Evolutionary conservation across 2,888 invertebrate species (phyloP), one percentile per base, ranked within the genome.

Genomic region (Labia minor): DNA sequence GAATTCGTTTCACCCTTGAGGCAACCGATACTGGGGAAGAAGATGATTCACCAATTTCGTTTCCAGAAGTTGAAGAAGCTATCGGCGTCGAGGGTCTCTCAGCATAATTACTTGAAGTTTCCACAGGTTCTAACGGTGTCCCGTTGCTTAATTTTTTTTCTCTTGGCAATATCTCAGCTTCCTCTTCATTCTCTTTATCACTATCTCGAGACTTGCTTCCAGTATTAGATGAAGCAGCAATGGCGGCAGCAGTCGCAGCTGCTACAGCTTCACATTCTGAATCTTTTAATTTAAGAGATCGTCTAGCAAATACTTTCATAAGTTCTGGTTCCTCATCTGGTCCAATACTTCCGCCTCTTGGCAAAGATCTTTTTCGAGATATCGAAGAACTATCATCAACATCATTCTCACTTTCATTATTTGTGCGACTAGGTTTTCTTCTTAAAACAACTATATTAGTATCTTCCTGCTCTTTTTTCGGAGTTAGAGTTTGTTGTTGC

Each of bases 281-380:
- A 72, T 89, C 89, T 78, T 88, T 88, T n/a, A 89, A 79, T 78
- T 90, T 90, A 0, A 90, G 78, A n/a, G 90, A 90, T 67, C 90
- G 79, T 62, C 90, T 79, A 0, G 90, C 90, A 74, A 90, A 90
- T 0, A 90, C 90, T 77, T 90, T 90, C 85, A 90, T 86, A 8
- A 90, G 75, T 76, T 90, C 90, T 0, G 90, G 89, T 75, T 89
- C 88, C 37, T 87, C 86, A 67, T 89, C 87, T 67, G 83, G 82
- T 79, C 82, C 65, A 69, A 72, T 75, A 78, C 62, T 78, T 78
- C 21, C 77, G 76, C 68, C 78, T 78, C 69, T 67, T 1, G 81
- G 76, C 1, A 81, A 74, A 0, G 83, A 81, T 73, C 85, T 85
- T 72, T 82, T 82, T 11, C 86, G 78, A 14, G 65, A 18, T 16